phyloP scores from a whole-genome alignment of 2,888 invertebrate species.

The Andrena fulva region DNA sequence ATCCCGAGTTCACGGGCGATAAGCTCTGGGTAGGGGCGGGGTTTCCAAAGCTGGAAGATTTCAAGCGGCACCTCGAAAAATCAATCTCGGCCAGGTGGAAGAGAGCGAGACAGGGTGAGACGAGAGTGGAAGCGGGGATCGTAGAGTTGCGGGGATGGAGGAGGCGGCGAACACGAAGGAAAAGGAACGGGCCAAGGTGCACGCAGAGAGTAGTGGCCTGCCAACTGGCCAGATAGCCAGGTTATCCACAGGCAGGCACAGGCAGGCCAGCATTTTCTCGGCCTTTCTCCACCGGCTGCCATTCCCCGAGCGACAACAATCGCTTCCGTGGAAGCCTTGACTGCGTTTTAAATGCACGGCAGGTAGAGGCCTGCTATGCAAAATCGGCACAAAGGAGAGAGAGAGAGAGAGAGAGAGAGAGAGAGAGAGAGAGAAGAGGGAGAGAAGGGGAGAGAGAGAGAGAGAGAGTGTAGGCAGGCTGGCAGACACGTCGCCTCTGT shows the following conservation, averaged over 20 bases:
- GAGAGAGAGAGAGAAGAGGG: constrained; percentile 22
- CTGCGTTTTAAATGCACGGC: constrained; percentile 75
- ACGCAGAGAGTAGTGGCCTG: constrained; percentile 8
- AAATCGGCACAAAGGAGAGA: constrained; percentile 75
- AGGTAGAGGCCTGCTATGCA: constrained; percentile 75
- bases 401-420: constrained; percentile 42
- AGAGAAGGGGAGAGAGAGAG: constrained; percentile 4
- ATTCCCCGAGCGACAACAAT: constrained; percentile 70
- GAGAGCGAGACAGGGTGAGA: too few species aligned
- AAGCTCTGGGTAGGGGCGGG: too few species aligned
- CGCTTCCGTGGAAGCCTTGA: constrained; percentile 76
- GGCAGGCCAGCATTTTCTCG: constrained; percentile 60
- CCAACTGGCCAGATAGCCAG: constrained; percentile 5
- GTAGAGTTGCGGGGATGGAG: neutral
- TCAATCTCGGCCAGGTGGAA: too few species aligned
- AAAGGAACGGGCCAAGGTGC: constrained; percentile 12
- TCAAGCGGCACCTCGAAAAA: too few species aligned
- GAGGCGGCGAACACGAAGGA: neutral
- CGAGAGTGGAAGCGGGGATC: neutral
- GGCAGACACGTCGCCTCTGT: constrained; percentile 54
- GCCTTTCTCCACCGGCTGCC: constrained; percentile 68
- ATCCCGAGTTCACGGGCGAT: too few species aligned
- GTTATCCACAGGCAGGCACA: constrained; percentile 1
- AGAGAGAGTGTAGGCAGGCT: constrained; percentile 25
- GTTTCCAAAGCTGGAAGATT: too few species aligned